These are phyloP conservation scores for Tachina grossa DNA, from an alignment of 2,888 invertebrate species.

Conservation along the genomic window DNA sequence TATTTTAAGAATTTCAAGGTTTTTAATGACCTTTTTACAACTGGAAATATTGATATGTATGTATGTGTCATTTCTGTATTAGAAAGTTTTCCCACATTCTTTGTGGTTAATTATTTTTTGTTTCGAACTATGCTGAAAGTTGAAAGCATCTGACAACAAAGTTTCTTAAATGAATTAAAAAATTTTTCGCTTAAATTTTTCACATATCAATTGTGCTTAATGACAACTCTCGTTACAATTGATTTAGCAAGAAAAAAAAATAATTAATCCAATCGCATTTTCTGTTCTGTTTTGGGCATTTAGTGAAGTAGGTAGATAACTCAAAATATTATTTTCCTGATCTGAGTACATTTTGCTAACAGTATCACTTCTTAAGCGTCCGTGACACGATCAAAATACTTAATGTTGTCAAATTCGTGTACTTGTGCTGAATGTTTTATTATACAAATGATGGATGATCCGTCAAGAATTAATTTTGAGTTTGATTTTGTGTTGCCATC, in stretches of 20 bases:
- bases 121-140: background rate
- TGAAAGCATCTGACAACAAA: background rate
- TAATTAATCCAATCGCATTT: background rate
- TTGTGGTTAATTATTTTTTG: constrained; percentile 29
- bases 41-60: constrained; percentile 10
- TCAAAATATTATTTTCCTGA: too few relatives aligned
- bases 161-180: background rate
- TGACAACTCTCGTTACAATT: background rate
- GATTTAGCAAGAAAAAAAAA: background rate
- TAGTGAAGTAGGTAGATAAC: too few relatives aligned
- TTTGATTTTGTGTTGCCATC: too few relatives aligned
- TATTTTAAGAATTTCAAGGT: constrained; percentile 63
- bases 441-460: too few relatives aligned
- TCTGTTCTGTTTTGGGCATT: background rate
- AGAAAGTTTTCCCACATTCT: constrained; percentile 39
- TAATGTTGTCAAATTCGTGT: too few relatives aligned
- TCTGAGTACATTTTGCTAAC: too few relatives aligned
- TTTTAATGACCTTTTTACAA: constrained; percentile 10
- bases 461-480: too few relatives aligned
- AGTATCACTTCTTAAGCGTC: too few relatives aligned
- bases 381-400: too few relatives aligned
- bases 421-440: too few relatives aligned
- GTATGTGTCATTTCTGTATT: constrained; percentile 4
- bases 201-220: background rate
- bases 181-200: background rate